These are phyloP conservation scores for Drosophila tristis DNA, from an alignment of 1,140 invertebrate genomes.

Conservation along the genomic window DNA sequence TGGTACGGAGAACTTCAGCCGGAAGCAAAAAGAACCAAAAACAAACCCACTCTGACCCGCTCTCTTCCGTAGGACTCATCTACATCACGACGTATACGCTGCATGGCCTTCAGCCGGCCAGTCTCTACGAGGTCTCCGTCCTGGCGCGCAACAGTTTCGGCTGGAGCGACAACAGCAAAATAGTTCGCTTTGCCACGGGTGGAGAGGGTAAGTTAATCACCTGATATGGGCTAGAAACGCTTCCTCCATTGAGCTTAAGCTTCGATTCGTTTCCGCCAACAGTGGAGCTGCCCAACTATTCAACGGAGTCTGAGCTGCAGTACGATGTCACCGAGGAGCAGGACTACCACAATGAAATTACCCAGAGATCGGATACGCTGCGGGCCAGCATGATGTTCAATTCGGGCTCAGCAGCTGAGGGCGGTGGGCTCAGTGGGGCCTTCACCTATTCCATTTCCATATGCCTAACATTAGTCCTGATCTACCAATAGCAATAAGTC, in stretches of 20 bases:
- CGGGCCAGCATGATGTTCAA: conserved; percentile 67
- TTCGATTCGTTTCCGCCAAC: background rate
- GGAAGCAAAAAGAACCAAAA: too few species aligned
- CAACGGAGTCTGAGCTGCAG: conserved; percentile 76
- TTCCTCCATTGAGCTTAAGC: background rate
- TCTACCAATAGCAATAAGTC: conserved; percentile 6
- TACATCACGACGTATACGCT: conserved; percentile 88
- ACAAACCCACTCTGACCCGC: background rate
- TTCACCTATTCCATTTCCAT: conserved; percentile 25
- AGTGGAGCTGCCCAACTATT: conserved; percentile 82
- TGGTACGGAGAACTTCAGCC: conserved; percentile 43
- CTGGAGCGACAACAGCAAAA: conserved; percentile 88
- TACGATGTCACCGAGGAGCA: conserved; percentile 56
- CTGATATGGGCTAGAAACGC: too few species aligned
- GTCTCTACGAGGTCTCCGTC: conserved; percentile 88
- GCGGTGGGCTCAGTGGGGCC: conserved; percentile 2
- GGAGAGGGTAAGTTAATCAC: conserved; percentile 85
- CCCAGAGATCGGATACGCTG: conserved; percentile 55
- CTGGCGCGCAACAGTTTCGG: conserved; percentile 89
- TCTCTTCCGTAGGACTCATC: conserved; percentile 85
- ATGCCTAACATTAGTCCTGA: conserved; percentile 40
- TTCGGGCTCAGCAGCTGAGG: background rate
- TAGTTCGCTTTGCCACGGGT: conserved; percentile 88
- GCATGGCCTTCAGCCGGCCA: conserved; percentile 87
- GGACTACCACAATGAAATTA: conserved; percentile 66